phyloP scores from a whole-genome alignment of 1,140 invertebrate genomes.

The Homalodisca vitripennis region DNA sequence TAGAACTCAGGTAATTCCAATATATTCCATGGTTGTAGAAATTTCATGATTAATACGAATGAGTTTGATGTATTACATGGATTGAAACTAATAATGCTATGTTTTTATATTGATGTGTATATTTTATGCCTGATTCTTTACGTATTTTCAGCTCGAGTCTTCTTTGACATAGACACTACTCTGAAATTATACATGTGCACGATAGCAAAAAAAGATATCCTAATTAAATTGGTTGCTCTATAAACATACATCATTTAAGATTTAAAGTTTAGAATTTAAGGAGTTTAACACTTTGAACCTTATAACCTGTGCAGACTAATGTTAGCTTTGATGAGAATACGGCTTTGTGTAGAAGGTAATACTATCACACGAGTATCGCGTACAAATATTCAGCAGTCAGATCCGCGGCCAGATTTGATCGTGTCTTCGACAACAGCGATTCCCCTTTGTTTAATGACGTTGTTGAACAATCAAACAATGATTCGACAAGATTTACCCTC shows the following conservation, averaged over 20 bases:
- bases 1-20: too few species aligned
- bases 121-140: too few species aligned
- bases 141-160: too few species aligned
- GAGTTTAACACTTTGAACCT: background rate
- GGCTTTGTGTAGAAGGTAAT: background rate
- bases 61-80: too few species aligned
- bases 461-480: constrained; percentile 16
- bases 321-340: background rate
- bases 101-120: too few species aligned
- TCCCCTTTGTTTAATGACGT: background rate
- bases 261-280: background rate
- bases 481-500: constrained; percentile 15
- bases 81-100: too few species aligned
- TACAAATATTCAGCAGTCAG: background rate
- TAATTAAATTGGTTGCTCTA: too few species aligned
- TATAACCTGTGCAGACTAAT: background rate
- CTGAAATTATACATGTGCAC: too few species aligned
- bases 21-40: too few species aligned
- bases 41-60: too few species aligned
- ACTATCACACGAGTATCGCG: background rate
- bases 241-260: background rate
- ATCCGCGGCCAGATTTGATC: background rate
- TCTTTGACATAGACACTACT: too few species aligned
- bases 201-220: too few species aligned
- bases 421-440: background rate